phyloP scores from a whole-genome alignment of 2,797 vertebrate species.

The Limnodromus scolopaceus region DNA sequence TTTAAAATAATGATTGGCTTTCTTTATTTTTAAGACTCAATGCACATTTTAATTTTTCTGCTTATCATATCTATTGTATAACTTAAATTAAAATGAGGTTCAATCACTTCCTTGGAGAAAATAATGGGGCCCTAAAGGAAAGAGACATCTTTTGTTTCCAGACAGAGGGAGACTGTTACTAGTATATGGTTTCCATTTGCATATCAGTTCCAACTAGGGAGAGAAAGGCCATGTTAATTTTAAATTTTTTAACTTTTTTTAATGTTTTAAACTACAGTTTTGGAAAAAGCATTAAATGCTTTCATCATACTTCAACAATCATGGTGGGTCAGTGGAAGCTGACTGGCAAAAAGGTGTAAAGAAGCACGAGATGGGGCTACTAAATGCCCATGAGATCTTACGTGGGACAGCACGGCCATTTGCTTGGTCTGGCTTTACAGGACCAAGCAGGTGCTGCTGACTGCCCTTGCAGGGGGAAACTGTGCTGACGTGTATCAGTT shows the following conservation, averaged over 20 bases:
- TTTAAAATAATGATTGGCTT: not conserved
- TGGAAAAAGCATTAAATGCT: not conserved
- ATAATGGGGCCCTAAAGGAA: not conserved
- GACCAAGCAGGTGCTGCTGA: not conserved
- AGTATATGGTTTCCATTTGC: not conserved
- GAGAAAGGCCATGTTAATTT: not conserved
- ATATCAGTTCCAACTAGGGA: not conserved
- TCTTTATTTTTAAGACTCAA: not conserved
- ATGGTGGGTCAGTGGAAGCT: not conserved
- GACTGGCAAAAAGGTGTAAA: not conserved
- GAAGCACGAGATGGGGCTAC: not conserved
- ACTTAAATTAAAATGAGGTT: not conserved
- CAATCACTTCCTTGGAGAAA: not conserved
- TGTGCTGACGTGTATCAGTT: not conserved
- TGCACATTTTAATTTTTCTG: not conserved
- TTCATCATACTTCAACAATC: not conserved
- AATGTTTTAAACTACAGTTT: not conserved
- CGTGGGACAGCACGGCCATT: not conserved
- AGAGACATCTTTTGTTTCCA: not conserved
- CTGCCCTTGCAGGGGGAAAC: fast-evolving
- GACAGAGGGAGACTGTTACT: not conserved
- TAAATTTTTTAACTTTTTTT: not conserved
- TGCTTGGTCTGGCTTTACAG: not conserved
- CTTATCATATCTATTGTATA: not conserved
- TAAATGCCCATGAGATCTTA: not conserved